Conservation (phyloP, 2,797 vertebrate species). For the Megalops cyprinoides region DNA sequence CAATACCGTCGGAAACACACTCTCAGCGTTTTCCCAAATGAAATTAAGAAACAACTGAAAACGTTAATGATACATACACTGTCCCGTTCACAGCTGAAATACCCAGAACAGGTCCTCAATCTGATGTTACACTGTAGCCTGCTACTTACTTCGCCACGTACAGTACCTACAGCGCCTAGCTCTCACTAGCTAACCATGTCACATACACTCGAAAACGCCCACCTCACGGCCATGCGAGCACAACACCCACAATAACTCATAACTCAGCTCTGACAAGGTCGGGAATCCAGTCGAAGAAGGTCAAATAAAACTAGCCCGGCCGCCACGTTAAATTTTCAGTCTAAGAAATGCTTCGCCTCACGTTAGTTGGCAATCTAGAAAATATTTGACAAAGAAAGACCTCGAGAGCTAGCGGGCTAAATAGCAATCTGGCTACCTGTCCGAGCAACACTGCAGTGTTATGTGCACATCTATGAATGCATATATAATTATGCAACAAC, state of each 20-base stretch:
- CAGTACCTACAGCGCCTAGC: background rate
- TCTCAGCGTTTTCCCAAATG: background rate
- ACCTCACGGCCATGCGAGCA: background rate
- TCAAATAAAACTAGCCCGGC: background rate
- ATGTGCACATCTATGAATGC: background rate
- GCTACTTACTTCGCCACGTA: background rate
- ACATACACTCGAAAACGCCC: background rate
- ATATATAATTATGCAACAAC: background rate
- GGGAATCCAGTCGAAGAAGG: background rate
- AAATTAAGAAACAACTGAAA: background rate
- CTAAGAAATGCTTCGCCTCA: background rate
- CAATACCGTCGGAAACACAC: too few species aligned
- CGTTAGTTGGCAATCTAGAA: background rate
- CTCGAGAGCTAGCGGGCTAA: background rate
- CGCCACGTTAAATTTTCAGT: background rate
- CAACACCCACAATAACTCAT: background rate
- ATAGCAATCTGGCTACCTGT: background rate
- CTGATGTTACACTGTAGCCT: background rate
- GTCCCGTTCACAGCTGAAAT: background rate
- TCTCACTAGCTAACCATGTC: background rate
- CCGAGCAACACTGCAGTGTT: too few species aligned
- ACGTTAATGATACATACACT: background rate
- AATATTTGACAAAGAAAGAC: background rate
- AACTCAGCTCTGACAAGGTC: slow-evolving; percentile 12
- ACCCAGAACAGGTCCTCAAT: background rate